phyloP scores from a whole-genome alignment of 2,113 vertebrate genomes.

The Charina bottae region DNA sequence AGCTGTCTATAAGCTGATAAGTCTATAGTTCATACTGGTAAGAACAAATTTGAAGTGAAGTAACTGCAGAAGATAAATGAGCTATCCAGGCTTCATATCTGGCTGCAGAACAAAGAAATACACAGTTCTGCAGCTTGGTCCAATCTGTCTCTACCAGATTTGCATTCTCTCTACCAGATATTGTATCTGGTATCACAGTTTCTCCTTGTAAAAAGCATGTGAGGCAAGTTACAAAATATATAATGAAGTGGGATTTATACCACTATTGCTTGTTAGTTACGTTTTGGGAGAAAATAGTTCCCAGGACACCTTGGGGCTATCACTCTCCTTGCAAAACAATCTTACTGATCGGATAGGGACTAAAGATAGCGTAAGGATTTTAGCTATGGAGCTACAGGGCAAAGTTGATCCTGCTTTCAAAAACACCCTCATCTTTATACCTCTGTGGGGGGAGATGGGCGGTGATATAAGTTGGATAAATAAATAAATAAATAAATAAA shows the following conservation, averaged over 20 bases:
- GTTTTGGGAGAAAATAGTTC: background rate
- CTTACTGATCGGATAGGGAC: background rate
- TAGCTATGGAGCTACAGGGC: background rate
- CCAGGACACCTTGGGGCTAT: background rate
- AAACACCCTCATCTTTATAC: too few species aligned
- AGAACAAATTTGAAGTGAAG: background rate
- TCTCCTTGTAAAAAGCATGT: background rate
- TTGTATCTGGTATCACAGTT: background rate
- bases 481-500: too few species aligned
- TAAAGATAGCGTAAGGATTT: background rate
- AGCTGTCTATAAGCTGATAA: background rate
- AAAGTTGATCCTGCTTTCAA: background rate
- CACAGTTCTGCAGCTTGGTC: background rate
- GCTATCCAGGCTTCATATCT: background rate
- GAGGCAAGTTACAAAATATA: background rate
- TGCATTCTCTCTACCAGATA: background rate
- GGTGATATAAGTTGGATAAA: too few species aligned
- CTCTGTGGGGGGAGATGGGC: too few species aligned
- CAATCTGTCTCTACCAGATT: background rate
- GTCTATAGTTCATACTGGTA: background rate
- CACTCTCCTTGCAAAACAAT: background rate
- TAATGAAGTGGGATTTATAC: background rate
- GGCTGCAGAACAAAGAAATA: background rate
- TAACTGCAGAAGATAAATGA: background rate
- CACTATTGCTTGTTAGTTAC: background rate